A percentile compares a stretch with the other conserved stretches of the same genome.
Conservation (phyloP, 2,797 vertebrate genomes). For the Morus bassanus region DNA sequence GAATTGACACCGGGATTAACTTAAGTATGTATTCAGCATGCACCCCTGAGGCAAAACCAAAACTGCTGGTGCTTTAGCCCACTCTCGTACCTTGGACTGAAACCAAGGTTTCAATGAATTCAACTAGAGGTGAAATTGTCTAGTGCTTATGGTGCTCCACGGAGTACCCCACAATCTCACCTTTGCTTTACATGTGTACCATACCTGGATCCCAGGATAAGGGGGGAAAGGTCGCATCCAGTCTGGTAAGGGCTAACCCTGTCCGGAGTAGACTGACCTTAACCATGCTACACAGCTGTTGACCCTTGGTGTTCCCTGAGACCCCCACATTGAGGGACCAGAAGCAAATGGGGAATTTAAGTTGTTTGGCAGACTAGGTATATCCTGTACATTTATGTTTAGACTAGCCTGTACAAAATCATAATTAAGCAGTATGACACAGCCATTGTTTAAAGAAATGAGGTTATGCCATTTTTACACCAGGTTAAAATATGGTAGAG, state of each 20-base stretch:
- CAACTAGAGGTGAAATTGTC: background rate
- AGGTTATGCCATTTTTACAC: background rate
- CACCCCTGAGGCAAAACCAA: background rate
- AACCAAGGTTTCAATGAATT: background rate
- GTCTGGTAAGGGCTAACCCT: background rate
- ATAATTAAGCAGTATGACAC: background rate
- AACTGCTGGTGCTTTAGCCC: background rate
- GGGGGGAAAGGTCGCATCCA: background rate
- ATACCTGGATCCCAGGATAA: background rate
- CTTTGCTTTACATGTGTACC: background rate
- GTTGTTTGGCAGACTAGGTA: background rate
- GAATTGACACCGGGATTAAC: background rate
- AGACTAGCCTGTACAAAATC: background rate
- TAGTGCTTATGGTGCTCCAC: background rate
- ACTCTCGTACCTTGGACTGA: background rate
- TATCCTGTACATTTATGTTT: background rate
- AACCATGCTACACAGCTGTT: background rate
- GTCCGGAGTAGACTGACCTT: background rate
- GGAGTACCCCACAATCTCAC: background rate
- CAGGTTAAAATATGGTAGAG: background rate
- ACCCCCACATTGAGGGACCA: fast-evolving
- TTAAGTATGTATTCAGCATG: background rate
- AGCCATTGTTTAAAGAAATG: background rate
- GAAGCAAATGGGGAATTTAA: background rate
- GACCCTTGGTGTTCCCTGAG: background rate